Percentiles rank a stretch among this genome's conserved stretches.
Conservation (phyloP, 2,888 invertebrate genomes). For the Amphiduros pacificus region DNA sequence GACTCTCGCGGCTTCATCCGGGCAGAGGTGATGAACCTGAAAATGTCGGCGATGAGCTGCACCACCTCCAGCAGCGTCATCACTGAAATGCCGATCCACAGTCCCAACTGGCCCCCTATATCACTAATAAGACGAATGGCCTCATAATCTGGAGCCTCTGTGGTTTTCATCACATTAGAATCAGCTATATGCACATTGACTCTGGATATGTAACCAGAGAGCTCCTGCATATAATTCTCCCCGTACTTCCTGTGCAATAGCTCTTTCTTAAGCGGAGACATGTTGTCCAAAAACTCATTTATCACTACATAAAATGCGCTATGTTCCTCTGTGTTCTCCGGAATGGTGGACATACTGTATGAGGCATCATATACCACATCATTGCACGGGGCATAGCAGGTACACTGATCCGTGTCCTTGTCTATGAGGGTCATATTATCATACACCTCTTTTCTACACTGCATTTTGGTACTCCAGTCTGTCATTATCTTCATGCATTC, state of each 20-base stretch:
- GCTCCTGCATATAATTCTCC: conserved; percentile 10
- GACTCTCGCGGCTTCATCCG: neutral
- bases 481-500: neutral
- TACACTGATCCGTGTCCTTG: conserved; percentile 29
- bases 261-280: conserved; percentile 16
- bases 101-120: conserved; percentile 37
- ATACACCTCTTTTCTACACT: conserved; percentile 32
- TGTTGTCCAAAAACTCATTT: conserved; percentile 22
- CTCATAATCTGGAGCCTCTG: conserved; percentile 37
- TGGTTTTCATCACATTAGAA: conserved; percentile 36
- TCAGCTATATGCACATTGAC: conserved; percentile 37
- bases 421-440: conserved; percentile 34
- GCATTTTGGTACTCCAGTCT: conserved; percentile 11
- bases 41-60: conserved; percentile 30
- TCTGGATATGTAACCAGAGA: conserved; percentile 22
- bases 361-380: conserved; percentile 33
- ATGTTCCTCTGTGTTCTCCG: conserved; percentile 28
- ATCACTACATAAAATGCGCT: conserved; percentile 29
- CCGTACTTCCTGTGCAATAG: conserved; percentile 7
- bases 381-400: conserved; percentile 34
- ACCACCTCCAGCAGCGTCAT: conserved; percentile 35
- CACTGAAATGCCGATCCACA: conserved; percentile 38
- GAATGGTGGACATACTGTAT: conserved; percentile 34
- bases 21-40: conserved; percentile 23
- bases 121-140: conserved; percentile 33